Conservation (phyloP, 53 echinoderm and acorn worm genomes). For the Pentamera pediparva region DNA sequence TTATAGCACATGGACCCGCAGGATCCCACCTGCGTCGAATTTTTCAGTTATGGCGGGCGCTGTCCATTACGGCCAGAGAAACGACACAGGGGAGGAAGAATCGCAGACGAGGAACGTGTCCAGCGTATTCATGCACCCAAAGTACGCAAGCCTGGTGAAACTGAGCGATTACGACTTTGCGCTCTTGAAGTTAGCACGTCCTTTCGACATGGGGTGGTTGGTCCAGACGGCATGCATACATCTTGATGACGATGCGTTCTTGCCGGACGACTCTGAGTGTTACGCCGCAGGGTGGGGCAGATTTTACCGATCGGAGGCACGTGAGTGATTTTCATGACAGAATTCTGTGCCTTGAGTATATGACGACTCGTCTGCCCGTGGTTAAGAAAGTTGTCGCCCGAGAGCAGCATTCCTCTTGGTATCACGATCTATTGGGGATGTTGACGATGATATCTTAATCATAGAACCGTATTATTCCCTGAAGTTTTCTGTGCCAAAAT, state of each 20-base stretch:
- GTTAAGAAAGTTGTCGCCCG: background rate
- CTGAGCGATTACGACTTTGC: slow-evolving; percentile 62
- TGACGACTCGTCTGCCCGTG: background rate
- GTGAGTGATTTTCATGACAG: too few relatives aligned
- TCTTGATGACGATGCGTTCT: slow-evolving; percentile 15
- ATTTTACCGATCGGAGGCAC: background rate
- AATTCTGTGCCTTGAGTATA: background rate
- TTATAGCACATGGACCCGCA: background rate
- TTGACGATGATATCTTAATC: too few relatives aligned
- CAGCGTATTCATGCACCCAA: slow-evolving; percentile 42
- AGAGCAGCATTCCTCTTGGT: too few relatives aligned
- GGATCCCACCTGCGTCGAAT: background rate
- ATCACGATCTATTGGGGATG: too few relatives aligned
- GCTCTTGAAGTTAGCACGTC: slow-evolving; percentile 45
- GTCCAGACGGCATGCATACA: slow-evolving; percentile 64
- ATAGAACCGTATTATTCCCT: too few relatives aligned
- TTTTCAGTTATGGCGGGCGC: background rate
- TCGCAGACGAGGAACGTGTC: background rate
- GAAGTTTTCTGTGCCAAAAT: too few relatives aligned
- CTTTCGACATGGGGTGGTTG: slow-evolving; percentile 35
- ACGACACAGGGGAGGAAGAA: background rate
- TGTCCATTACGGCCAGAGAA: background rate
- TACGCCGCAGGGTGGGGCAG: slow-evolving; percentile 70
- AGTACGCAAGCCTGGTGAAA: slow-evolving; percentile 30
- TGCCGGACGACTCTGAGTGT: slow-evolving; percentile 46